Percentiles rank a stretch among this genome's conserved stretches.
These are phyloP conservation scores for Oxyura jamaicensis DNA, from an alignment of 2,113 vertebrate species.

Conservation along the genomic window DNA sequence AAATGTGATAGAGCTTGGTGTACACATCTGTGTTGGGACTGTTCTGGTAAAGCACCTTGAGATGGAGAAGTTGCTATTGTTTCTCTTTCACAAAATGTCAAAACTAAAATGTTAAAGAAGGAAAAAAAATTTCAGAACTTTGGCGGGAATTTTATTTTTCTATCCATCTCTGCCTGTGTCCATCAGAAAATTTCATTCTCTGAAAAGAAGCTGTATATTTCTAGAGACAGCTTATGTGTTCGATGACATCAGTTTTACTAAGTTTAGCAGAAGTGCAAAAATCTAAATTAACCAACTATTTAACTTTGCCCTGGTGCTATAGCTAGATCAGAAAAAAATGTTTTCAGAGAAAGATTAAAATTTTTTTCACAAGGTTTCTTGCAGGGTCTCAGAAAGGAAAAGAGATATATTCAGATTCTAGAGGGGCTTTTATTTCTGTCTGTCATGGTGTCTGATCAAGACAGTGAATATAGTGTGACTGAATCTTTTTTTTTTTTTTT, in stretches of 20 bases:
- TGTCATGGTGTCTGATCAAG: rapidly evolving
- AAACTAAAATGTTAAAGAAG: not conserved
- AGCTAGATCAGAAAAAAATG: not conserved
- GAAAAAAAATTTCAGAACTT: not conserved
- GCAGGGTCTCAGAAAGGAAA: not conserved
- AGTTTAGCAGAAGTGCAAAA: constrained; percentile 28
- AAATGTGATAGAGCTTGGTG: not conserved
- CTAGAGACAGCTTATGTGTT: constrained; percentile 16
- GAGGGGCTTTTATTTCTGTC: not conserved
- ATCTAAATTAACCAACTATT: constrained; percentile 22
- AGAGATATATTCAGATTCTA: not conserved
- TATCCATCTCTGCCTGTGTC: not conserved
- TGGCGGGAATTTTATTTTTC: not conserved
- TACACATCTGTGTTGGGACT: not conserved
- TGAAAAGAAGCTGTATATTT: not conserved
- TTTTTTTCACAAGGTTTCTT: not conserved
- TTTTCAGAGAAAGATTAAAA: not conserved
- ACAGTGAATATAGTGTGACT: not conserved
- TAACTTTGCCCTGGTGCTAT: not conserved
- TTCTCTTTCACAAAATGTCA: not conserved
- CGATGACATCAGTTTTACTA: constrained; percentile 34
- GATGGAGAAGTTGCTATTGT: not conserved
- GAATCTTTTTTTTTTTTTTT: not conserved
- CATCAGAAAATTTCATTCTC: constrained; percentile 11
- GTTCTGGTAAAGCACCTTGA: not conserved